Evolutionary conservation across 2,888 invertebrate genomes (phyloP), one percentile per base, ranked within the genome.

Genomic region (Brachypterus glaber): DNA sequence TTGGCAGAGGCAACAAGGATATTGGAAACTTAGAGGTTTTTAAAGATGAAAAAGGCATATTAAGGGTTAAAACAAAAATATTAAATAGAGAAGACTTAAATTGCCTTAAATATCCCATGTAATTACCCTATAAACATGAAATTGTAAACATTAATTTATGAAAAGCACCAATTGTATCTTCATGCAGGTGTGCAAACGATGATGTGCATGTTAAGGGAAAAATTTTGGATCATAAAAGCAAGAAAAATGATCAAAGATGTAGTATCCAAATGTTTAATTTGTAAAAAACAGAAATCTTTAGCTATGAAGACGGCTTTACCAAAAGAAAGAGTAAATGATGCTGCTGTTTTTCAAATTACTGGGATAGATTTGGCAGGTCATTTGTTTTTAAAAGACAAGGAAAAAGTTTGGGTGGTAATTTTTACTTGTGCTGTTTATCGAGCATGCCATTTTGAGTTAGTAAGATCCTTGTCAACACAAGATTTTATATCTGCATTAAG

Each of bases 351-450:
- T 48, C 53, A 58, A 40, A 43, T 54, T 5, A 43, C 41, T 4
- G 63, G 59, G 4, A 43, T 62, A 4, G 62, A 64, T 44, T 46
- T 62, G 24, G 49, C 55, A 5, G 64, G 64, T 2, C 63, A 63
- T 2, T 30, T 64, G 4, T 43, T 38, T 17, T 37, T 59, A 7
- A 52, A 41, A 35, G 44, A 39, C 11, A 39, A 47, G 9, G 17
- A 41, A 11, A 56, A 59, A 32, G 50, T 43, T 3, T 64, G 56
- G 54, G 48, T 65, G 8, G 45, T 48, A 7, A 21, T 67, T 4
- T 58, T 56, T 39, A 64, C 64, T 0, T 67, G 64, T 50, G 55
- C 60, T 1, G 47, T 59, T 1, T 60, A 58, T 25, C 41, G 61
- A 9, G 52, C 55, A 0, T 46, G 64, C 3, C 61, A 64, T 43